Conservation (phyloP, 2,888 invertebrate genomes). For the Allacma fusca region DNA sequence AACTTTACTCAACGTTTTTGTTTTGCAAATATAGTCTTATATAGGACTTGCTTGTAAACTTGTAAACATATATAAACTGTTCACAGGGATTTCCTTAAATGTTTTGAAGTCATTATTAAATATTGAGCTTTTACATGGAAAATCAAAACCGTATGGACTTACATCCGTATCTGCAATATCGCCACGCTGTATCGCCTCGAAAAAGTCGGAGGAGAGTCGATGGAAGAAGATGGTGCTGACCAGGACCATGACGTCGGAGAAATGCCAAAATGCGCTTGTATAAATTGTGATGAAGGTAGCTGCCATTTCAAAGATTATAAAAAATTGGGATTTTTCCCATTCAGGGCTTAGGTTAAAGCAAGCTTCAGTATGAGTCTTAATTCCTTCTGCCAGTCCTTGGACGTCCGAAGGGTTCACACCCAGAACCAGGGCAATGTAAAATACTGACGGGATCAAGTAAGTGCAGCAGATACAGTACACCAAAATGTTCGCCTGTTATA, state of each 20-base stretch:
- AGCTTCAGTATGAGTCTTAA: conserved; percentile 11
- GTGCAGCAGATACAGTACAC: not conserved
- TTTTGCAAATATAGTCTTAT: no score
- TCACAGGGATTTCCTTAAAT: no score
- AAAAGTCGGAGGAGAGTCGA: conserved; percentile 26
- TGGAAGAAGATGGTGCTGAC: conserved; percentile 13
- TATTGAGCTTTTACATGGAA: no score
- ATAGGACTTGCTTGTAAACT: no score
- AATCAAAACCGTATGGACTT: no score
- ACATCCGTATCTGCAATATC: not conserved
- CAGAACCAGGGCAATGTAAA: conserved; percentile 33
- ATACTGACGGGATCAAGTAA: conserved; percentile 26
- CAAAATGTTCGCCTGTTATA: conserved; percentile 11
- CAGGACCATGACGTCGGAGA: conserved; percentile 22
- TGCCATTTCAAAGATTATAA: not conserved
- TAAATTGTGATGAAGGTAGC: conserved; percentile 28
- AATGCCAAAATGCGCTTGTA: conserved; percentile 31
- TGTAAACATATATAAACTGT: no score
- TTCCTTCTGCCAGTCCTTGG: not conserved
- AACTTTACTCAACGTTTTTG: no score
- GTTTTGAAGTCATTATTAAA: no score
- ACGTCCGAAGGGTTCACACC: conserved; percentile 17
- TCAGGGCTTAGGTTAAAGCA: not conserved
- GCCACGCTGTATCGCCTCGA: not conserved
- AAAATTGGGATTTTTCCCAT: not conserved